Base-by-base conservation (phyloP, 2,888 invertebrate genomes). In the Drosophila lacicola region DNA sequence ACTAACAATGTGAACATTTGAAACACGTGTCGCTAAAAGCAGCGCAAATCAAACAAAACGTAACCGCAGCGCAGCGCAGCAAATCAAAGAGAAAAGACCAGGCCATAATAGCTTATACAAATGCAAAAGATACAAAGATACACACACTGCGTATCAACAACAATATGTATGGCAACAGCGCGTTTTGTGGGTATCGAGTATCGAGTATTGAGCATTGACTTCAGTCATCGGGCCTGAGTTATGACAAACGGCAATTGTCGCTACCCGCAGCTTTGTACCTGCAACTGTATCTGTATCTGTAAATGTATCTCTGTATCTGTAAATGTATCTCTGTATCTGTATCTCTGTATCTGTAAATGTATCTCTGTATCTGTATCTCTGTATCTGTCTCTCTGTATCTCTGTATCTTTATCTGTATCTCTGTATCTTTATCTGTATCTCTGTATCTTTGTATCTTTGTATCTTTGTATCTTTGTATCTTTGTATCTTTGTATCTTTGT, bases 1-100 rank as follows among this genome's bases (percentile, higher is more conserved):
- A 75, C 63, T 70, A 66, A 70, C 62, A 74, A 67, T 70, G 56
- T 72, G 70, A 75, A 69, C 77, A 87, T 88, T 88, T 78, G 80
- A 80, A 82, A 87, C 88, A 87, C 87, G 88, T 87, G 87, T 86
- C 78, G 74, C 80, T 79, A 49, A 71, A 61, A 78, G 69, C 78
- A 67, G 54, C 80, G 51, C 67, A 70, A 63, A 56, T 44, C 47
- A 60, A 70, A 56, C 47, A 63, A 67, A 74, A 70, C 73, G 72
- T 78, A 82, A 66, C 81, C 65, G 67, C 78, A 74, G 60, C 66
- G 65, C 65, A 73, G 56, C 63, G 67, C 64, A 74, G 64, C 66
- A 37, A 51, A 62, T 57, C 46, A 50, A 63, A 76, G 62, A 78
- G 76, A 73, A 81, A 78, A 76, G 47, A 46, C 67, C 62, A 73